A percentile compares a stretch with the other conserved stretches of the same genome.
Conservation (phyloP, 1,140 invertebrate genomes). For the Zaprionus vittiger region DNA sequence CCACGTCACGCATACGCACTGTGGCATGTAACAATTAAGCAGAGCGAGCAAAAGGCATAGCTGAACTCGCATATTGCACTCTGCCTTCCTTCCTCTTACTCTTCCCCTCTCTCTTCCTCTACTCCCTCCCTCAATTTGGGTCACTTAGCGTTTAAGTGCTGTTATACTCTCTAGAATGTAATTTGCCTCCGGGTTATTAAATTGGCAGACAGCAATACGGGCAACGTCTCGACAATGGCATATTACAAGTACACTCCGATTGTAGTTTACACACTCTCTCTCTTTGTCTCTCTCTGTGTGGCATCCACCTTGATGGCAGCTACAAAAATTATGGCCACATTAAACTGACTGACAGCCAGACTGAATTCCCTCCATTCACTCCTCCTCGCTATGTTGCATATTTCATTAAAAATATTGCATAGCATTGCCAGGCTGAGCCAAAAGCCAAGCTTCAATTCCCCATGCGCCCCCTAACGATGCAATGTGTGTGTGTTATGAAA, state of each 20-base stretch:
- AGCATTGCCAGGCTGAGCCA: constrained; percentile 25
- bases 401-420: constrained; percentile 81
- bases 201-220: constrained; percentile 64
- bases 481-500: constrained; percentile 48
- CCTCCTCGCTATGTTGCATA: constrained; percentile 57
- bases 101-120: neutral
- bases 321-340: constrained; percentile 47
- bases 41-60: constrained; percentile 12
- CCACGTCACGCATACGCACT: constrained; percentile 65
- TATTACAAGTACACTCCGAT: constrained; percentile 56
- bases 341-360: constrained; percentile 22
- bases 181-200: constrained; percentile 68
- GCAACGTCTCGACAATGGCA: constrained; percentile 56
- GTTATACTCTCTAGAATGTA: constrained; percentile 56
- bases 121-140: constrained; percentile 60
- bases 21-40: constrained; percentile 42
- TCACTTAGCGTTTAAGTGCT: constrained; percentile 66
- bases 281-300: neutral
- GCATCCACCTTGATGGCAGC: constrained; percentile 18
- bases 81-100: neutral
- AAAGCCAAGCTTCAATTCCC: constrained; percentile 31
- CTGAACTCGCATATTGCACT: constrained; percentile 49
- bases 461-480: constrained; percentile 27
- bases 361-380: neutral
- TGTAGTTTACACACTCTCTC: constrained; percentile 45